These are phyloP conservation scores for Penaeus chinensis DNA, from an alignment of 1,140 invertebrate species.

Conservation along the genomic window DNA sequence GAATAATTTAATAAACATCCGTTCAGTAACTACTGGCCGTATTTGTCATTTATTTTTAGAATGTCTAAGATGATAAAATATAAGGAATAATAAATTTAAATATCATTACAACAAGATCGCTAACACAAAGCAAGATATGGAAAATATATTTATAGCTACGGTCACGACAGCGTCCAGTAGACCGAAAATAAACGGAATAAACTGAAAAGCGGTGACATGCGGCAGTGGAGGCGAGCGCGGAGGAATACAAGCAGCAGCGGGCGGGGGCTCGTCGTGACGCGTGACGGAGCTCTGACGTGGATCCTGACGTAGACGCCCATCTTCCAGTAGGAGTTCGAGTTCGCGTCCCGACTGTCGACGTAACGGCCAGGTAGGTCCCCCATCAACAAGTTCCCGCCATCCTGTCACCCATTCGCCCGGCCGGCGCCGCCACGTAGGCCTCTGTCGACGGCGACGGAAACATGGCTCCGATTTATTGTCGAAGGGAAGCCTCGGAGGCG, in stretches of 20 bases:
- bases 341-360: constrained; percentile 46
- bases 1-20: constrained; percentile 54
- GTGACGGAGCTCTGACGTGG: constrained; percentile 58
- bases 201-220: constrained; percentile 33
- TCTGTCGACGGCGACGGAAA: not conserved
- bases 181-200: constrained; percentile 43
- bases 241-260: constrained; percentile 34
- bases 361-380: constrained; percentile 57
- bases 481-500: constrained; percentile 19
- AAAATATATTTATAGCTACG: not conserved
- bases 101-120: too few relatives aligned
- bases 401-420: constrained; percentile 38
- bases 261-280: constrained; percentile 32
- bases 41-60: not conserved
- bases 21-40: constrained; percentile 11
- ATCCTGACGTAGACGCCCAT: constrained; percentile 58
- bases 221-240: constrained; percentile 21
- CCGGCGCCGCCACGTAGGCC: constrained; percentile 31
- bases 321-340: constrained; percentile 59
- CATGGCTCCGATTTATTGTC: constrained; percentile 20
- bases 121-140: too few relatives aligned
- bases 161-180: not conserved
- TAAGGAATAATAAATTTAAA: too few relatives aligned
- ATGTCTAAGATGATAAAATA: not conserved
- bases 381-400: constrained; percentile 59